phyloP scores from a whole-genome alignment of 2,888 invertebrate genomes.

The Callosobruchus maculatus region DNA sequence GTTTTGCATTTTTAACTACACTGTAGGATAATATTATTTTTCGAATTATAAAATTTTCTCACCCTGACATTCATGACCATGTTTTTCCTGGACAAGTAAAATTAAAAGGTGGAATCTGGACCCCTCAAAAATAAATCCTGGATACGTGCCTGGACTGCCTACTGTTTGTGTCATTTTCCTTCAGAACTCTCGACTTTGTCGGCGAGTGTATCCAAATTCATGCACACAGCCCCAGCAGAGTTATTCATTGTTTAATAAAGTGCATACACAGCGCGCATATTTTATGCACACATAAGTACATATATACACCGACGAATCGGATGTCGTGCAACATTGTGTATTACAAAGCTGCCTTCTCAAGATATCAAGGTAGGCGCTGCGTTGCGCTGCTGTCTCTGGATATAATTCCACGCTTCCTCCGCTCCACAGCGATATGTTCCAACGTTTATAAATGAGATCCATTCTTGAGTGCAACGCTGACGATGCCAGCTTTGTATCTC shows the following conservation, averaged over 20 bases:
- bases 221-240: neutral
- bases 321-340: neutral
- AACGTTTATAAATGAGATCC: neutral
- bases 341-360: neutral
- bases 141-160: no score
- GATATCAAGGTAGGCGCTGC: neutral
- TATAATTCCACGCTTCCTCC: neutral
- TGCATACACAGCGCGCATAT: constrained; percentile 22
- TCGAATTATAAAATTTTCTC: no score
- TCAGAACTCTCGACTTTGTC: constrained; percentile 27
- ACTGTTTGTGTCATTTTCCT: no score
- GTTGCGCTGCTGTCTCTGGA: neutral
- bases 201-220: constrained; percentile 11
- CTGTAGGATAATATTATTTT: no score
- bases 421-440: neutral
- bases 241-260: constrained; percentile 28
- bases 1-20: no score
- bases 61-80: no score
- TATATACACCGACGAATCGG: neutral
- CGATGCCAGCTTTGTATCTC: neutral
- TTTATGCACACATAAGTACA: constrained; percentile 1
- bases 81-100: no score
- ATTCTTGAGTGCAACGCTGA: neutral
- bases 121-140: no score
- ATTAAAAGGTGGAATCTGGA: no score